These are phyloP conservation scores for Chouioia cunea DNA, from an alignment of 2,888 invertebrate genomes.

Conservation along the genomic window DNA sequence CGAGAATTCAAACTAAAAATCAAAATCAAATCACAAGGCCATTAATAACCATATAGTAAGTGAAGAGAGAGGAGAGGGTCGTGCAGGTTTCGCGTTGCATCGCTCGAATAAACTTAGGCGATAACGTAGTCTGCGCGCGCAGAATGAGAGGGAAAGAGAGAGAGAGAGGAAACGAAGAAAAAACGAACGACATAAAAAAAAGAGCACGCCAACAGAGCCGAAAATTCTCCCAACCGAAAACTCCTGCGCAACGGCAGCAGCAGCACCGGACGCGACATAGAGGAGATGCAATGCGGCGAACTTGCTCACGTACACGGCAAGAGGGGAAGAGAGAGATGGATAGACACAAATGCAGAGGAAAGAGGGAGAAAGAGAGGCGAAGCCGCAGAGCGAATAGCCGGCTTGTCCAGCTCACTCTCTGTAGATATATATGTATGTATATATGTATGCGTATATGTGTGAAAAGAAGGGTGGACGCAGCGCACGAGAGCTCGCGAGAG, in stretches of 20 bases:
- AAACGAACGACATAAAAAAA: slow-evolving; percentile 4
- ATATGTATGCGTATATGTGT: neutral
- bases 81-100: slow-evolving; percentile 30
- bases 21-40: slow-evolving; percentile 34
- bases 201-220: slow-evolving; percentile 27
- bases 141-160: slow-evolving; percentile 1
- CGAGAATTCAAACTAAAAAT: slow-evolving; percentile 33
- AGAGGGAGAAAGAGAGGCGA: slow-evolving; percentile 31
- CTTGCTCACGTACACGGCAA: slow-evolving; percentile 45
- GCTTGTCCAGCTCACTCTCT: slow-evolving; percentile 8
- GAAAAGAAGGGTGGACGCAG: slow-evolving; percentile 13
- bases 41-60: slow-evolving; percentile 34
- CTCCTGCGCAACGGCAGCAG: slow-evolving; percentile 24
- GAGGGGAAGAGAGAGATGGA: slow-evolving; percentile 46
- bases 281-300: slow-evolving; percentile 44
- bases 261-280: slow-evolving; percentile 15
- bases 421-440: neutral
- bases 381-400: slow-evolving; percentile 23
- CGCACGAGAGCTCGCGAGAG: slow-evolving; percentile 11
- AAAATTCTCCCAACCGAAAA: slow-evolving; percentile 44
- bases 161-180: slow-evolving; percentile 5
- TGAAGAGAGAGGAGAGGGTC: neutral
- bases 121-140: slow-evolving; percentile 27
- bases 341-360: slow-evolving; percentile 40
- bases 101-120: slow-evolving; percentile 40